These are phyloP conservation scores for Lemur catta DNA, from an alignment of 2,797 vertebrate genomes.

Conservation along the genomic window DNA sequence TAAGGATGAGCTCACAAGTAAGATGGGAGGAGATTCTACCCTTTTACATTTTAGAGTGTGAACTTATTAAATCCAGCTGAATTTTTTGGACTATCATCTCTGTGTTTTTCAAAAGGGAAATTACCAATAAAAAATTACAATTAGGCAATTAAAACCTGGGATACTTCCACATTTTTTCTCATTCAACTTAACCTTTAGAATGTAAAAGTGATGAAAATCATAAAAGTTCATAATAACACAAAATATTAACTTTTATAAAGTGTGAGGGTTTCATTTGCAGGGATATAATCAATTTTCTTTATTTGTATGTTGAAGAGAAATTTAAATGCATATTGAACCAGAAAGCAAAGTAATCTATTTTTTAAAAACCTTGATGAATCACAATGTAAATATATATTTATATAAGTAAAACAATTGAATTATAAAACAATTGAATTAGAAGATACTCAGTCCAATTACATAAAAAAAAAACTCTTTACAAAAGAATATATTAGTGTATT, in stretches of 20 bases:
- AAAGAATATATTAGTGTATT: neutral
- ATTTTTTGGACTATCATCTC: constrained; percentile 18
- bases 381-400: neutral
- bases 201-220: neutral
- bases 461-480: neutral
- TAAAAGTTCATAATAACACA: neutral
- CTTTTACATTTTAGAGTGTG: constrained; percentile 39
- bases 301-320: constrained; percentile 26
- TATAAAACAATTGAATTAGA: neutral
- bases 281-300: neutral
- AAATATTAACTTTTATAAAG: neutral
- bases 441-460: neutral
- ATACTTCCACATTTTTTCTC: neutral
- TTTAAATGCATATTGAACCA: neutral
- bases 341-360: neutral
- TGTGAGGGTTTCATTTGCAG: neutral
- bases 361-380: neutral
- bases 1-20: constrained; percentile 39
- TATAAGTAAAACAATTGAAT: neutral
- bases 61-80: constrained; percentile 71
- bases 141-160: neutral
- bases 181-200: neutral
- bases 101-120: constrained; percentile 41
- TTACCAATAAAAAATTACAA: constrained; percentile 24
- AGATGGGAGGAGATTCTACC: constrained; percentile 6